Base-by-base conservation (phyloP, 1,140 invertebrate genomes). In the Aradophagus sp. region DNA sequence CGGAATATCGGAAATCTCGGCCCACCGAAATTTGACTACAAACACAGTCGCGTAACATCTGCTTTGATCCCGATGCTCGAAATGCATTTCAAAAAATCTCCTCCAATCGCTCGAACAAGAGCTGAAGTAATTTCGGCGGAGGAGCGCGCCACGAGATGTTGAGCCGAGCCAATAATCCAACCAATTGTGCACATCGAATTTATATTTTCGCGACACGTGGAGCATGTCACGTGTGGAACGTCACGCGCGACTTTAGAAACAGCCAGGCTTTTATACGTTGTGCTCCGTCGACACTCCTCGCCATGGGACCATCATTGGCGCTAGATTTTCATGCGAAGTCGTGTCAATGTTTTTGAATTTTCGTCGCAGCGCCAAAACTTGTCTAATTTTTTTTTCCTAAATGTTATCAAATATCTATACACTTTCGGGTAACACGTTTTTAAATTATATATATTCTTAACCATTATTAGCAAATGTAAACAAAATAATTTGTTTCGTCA, bases 311-410 rank as follows among this genome's bases (percentile, higher is more conserved):
- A 32, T 55, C n/a, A 13, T 53, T 36, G 41, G 42, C 41, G 52
- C 63, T 73, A 50, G 62, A 73, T 73, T 73, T 67, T 23, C 31
- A 67, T 52, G 34, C 39, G 35, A 32, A 17, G 32, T 44, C 52
- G 47, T 50, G 55, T 61, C 53, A 55, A 56, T 27, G 41, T 26
- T 45, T 16, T 20, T n/a, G n/a, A n/a, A n/a, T n/a, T n/a, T n/a
- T n/a, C n/a, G n/a, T n/a, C n/a, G n/a, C n/a, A n/a, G n/a, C n/a
- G n/a, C n/a, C n/a, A n/a, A n/a, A n/a, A n/a, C n/a, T n/a, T n/a
- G n/a, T n/a, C n/a, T n/a, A n/a, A n/a, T n/a, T n/a, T n/a, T n/a
- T n/a, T n/a, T n/a, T n/a, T n/a, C n/a, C n/a, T n/a, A n/a, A n/a
- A n/a, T n/a, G n/a, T n/a, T n/a, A n/a, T n/a, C n/a, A n/a, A n/a